Evolutionary conservation across 1,140 invertebrate species (phyloP), one percentile per base, ranked within the genome.

Genomic region (Notospermus geniculatus): DNA sequence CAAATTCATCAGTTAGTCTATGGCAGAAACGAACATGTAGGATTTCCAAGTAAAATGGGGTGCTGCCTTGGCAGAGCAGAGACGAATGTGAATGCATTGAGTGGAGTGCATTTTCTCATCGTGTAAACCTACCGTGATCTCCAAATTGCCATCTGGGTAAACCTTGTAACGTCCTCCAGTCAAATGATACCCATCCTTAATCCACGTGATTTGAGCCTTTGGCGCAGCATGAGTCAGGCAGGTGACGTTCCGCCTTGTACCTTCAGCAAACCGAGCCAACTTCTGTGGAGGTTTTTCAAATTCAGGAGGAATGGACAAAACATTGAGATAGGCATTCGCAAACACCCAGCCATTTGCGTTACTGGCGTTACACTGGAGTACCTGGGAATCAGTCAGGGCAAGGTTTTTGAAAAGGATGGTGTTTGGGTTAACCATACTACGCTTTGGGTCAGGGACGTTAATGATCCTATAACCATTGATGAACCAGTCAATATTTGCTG

Each of bases 301-400:
- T 74, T 93, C 91, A 19, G 97, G 95, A 32, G 91, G 88, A 55
- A 97, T 83, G 45, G 64, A 74, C 76, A 95, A 83, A 9, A 99
- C 96, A 83, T 99, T 99, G 9, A 99, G 87, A 74, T 93, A 98
- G 46, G 97, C 92, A 85, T 99, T 95, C 75, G 94, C 93, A 82
- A 96, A 99, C 15, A 97, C 92, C 81, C 98, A 99, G 30, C 97
- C 97, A 67, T 94, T 85, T n/a, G 89, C 90, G 80, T 98, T 99
- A 61, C 95, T 97, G 0, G 95, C 96, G 83, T 99, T 99, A 82
- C 97, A 99, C 53, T 97, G 95, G 75, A 97, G 95, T 80, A 98
- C 97, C 62, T 93, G 95, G 5, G 95, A 97, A 80, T 99, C 97
- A 45, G 86, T 70, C 78, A 93, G 94, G n/a, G 85, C 84, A 19